These are phyloP conservation scores for Rhinichthys klamathensis DNA, from an alignment of 2,113 vertebrate genomes.

Conservation along the genomic window DNA sequence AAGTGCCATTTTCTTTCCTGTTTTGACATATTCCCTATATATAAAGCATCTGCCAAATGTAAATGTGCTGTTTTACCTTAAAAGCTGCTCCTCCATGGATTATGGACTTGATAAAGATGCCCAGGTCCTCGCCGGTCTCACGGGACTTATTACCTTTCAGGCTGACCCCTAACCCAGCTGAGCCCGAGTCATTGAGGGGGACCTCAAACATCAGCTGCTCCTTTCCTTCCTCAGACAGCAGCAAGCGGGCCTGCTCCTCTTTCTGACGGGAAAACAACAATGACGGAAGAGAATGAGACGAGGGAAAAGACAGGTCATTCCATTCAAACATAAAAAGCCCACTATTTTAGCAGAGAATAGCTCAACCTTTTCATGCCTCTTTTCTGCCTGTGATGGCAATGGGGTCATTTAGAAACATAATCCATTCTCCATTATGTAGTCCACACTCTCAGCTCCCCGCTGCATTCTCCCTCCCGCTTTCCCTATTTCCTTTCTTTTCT, in stretches of 20 bases:
- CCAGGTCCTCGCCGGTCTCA: slow-evolving; percentile 91
- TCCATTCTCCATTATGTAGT: slow-evolving; percentile 58
- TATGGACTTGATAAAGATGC: slow-evolving; percentile 97
- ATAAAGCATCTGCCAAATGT: background rate
- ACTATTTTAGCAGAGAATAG: slow-evolving; percentile 58
- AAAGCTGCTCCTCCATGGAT: slow-evolving; percentile 95
- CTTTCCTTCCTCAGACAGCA: slow-evolving; percentile 79
- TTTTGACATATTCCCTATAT: background rate
- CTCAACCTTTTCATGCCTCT: slow-evolving; percentile 59
- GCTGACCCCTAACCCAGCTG: slow-evolving; percentile 93
- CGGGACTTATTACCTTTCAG: slow-evolving; percentile 97
- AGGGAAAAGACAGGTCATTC: slow-evolving; percentile 54
- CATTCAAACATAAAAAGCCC: slow-evolving; percentile 56
- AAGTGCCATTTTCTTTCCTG: background rate
- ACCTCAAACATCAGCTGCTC: slow-evolving; percentile 95
- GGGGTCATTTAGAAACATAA: slow-evolving; percentile 62
- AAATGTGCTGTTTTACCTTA: slow-evolving; percentile 79
- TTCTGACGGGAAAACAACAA: slow-evolving; percentile 59
- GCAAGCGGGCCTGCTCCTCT: slow-evolving; percentile 62
- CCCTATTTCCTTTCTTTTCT: slow-evolving; percentile 21
- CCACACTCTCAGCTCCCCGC: slow-evolving; percentile 37
- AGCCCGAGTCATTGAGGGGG: slow-evolving; percentile 92
- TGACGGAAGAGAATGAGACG: slow-evolving; percentile 22
- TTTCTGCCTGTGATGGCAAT: slow-evolving; percentile 52
- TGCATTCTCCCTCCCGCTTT: slow-evolving; percentile 42